Evolutionary conservation across 1,140 invertebrate species (phyloP).

Genomic region (Zaprionus nigranus): DNA sequence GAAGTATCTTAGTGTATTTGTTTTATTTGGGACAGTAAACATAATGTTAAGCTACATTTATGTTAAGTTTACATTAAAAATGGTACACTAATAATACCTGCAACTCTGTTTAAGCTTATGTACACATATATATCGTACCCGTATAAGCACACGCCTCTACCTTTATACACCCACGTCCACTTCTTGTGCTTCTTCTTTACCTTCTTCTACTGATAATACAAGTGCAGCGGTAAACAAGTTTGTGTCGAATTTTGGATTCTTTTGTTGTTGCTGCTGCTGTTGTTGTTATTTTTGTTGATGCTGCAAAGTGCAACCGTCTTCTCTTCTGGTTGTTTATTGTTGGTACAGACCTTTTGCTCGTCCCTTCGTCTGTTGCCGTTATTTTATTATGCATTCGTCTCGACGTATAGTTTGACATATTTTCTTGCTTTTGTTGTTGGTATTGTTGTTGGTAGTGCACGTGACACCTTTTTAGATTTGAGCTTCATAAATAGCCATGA

Average conservation of each 20-base stretch:
- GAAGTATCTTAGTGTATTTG: not conserved
- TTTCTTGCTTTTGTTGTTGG: constrained; percentile 30
- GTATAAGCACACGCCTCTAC: not conserved
- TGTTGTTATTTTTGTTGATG: constrained; percentile 16
- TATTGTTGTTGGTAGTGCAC: constrained; percentile 53
- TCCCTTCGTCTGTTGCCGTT: constrained; percentile 4
- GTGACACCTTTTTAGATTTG: constrained; percentile 70
- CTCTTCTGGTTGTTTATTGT: constrained; percentile 68
- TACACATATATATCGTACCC: not conserved
- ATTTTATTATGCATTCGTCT: constrained; percentile 69
- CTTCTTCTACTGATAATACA: constrained; percentile 3
- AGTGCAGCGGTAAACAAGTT: constrained; percentile 62
- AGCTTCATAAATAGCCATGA: constrained; percentile 77
- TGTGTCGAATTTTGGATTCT: constrained; percentile 66
- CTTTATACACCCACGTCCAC: constrained; percentile 12
- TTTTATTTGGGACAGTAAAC: not conserved
- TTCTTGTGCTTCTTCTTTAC: too few species aligned
- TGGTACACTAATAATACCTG: too few species aligned
- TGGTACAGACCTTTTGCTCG: constrained; percentile 8
- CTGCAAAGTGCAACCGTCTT: constrained; percentile 45
- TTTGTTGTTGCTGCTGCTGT: constrained; percentile 17
- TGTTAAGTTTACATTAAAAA: not conserved
- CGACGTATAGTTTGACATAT: constrained; percentile 67
- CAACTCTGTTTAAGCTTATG: too few species aligned
- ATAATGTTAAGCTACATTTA: not conserved